Base-by-base conservation (phyloP, 1,140 invertebrate genomes). In the Apis cerana region DNA sequence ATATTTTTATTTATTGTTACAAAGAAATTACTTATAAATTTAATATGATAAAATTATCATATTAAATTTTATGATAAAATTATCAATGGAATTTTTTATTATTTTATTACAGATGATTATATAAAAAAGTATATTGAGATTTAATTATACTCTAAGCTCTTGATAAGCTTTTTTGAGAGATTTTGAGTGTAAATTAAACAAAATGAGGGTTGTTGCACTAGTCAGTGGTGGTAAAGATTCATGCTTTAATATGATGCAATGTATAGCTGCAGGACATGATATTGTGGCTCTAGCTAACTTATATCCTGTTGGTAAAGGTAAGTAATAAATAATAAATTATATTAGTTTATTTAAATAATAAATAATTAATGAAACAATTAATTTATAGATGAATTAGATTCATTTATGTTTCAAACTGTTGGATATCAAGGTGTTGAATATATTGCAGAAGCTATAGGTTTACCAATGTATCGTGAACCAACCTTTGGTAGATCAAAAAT, bases 391-490 rank as follows among this genome's bases (percentile, higher is more conserved):
- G 99, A 99, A 93, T 93, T 99, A 85, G 99, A 99, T 94, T 99
- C 99, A 91, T 99, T 98, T 91, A 99, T 99, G 99, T 99, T 99
- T 93, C 99, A 99, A 95, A 99, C 98, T 74, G 99, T 99, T 75
- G 99, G 99, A 15, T 97, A 99, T 94, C 97, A 99, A 95, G 98
- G 97, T 54, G 97, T 99, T 85, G 96, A 97, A 76, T 95, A 97
- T 82, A 98, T 99, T 93, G 97, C 98, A 61, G 97, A 99, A 93
- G 99, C 99, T 3, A 97, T 99, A 96, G 97, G 96, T 4, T 94
- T 99, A 81, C 99, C 99, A 19, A 94, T 99, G 11, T 99, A 97
- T 93, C 95, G 98, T 87, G 96, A 97, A 89, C 94, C 95, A 68
- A 99, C 99, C 64, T 95, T 96, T 91, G 99, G 99, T 52, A 95